Evolutionary conservation across 2,113 vertebrate genomes (phyloP), one percentile per base, ranked within the genome.

Genomic region (Ceyx margarethae): DNA sequence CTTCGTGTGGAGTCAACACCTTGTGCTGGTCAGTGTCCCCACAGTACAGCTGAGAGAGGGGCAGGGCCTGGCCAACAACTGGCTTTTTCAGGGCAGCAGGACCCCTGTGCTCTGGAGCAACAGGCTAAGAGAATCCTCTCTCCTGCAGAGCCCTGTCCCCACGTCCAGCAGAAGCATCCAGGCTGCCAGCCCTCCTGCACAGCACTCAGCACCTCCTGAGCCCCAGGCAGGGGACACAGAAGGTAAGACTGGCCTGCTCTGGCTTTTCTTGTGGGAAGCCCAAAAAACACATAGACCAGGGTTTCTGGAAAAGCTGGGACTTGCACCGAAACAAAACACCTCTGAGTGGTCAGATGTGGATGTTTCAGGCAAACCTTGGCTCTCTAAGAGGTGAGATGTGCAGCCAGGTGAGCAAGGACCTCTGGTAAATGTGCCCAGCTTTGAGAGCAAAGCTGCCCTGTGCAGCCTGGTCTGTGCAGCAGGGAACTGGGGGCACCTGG

Each of bases 21-120:
- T 65, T 61, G 23, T 29, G 35, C 78, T 48, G 73, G 4, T 18
- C 2, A 0, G 20, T 0, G 0, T 19, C 14, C 1, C 0, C 1
- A 11, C 53, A 60, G 61, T 33, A 4, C 6, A 8, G 1, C 1
- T 28, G 56, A 16, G 35, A 19, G 43, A 37, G 54, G 9, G 28
- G 22, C 33, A n/a, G 40, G 2, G 23, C 56, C 37, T 17, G 1
- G 31, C 26, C 2, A 72, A 45, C 3, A 25, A 33, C 29, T 68
- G 81, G 45, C 29, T 61, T 43, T 72, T 50, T 14, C n/a, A 42
- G 60, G 67, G 48, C 66, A 75, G 60, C 17, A 31, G n/a, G 20
- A 80, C 45, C 25, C 21, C 26, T 71, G 37, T 56, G 56, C 50
- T 79, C 23, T 22, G 69, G 40, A 71, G 45, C 26, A 66, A 3